Conservation (phyloP, 2,888 invertebrate genomes). For the Phanerotoma sp. region DNA sequence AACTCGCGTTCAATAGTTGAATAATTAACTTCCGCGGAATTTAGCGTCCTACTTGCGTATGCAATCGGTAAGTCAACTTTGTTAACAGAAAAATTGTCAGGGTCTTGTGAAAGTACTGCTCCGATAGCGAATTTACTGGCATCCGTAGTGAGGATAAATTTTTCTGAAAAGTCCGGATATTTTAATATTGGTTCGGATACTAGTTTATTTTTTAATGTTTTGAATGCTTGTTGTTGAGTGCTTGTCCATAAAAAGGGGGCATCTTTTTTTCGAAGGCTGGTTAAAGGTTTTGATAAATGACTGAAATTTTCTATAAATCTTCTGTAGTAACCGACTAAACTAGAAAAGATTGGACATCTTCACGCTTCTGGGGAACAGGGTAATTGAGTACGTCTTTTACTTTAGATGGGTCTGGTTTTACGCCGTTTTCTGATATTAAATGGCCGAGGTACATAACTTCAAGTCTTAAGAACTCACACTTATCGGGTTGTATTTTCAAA, state of each 20-base stretch:
- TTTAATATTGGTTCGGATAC: constrained; percentile 21
- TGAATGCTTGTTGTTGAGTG: constrained; percentile 3
- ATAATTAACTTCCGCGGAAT: constrained; percentile 30
- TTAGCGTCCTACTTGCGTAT: too few species aligned
- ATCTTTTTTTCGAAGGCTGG: constrained; percentile 26
- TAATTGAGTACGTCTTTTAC: constrained; percentile 28
- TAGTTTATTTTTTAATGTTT: constrained; percentile 3
- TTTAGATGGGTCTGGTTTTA: constrained; percentile 34
- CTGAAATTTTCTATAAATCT: constrained; percentile 19
- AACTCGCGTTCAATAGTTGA: constrained; percentile 15
- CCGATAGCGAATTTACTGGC: constrained; percentile 35
- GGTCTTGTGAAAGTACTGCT: constrained; percentile 36
- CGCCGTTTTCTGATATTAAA: constrained; percentile 25
- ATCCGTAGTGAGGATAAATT: constrained; percentile 37
- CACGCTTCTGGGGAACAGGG: constrained; percentile 28
- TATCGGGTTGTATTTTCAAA: constrained; percentile 29
- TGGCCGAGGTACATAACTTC: constrained; percentile 32
- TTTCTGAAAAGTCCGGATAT: constrained; percentile 37
- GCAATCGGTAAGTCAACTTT: constrained; percentile 30
- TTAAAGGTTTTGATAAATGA: constrained; percentile 6
- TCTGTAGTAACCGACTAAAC: background rate
- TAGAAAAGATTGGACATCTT: background rate
- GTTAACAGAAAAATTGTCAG: constrained; percentile 11
- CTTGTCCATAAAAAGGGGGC: constrained; percentile 6
- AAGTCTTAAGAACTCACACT: constrained; percentile 28